phyloP scores from a whole-genome alignment of 2,888 invertebrate species.

The Melipona beecheii region DNA sequence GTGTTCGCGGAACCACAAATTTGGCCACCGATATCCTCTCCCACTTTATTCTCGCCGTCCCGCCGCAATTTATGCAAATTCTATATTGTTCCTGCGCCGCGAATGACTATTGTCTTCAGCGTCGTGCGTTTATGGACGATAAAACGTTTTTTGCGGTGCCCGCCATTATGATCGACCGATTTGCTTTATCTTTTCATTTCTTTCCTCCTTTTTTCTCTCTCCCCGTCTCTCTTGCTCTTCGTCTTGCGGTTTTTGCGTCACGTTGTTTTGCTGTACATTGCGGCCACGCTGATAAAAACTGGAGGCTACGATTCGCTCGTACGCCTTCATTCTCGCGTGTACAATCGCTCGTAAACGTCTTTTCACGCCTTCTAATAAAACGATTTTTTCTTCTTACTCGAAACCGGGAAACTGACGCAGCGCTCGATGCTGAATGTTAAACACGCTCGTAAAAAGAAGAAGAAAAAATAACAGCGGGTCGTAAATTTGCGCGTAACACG shows the following conservation, averaged over 20 bases:
- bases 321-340: background rate
- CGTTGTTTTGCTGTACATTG: no score
- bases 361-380: background rate
- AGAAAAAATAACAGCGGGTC: no score
- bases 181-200: background rate
- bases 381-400: no score
- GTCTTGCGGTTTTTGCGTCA: no score
- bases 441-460: no score
- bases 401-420: no score
- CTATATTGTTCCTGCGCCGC: background rate
- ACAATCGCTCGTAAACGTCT: background rate
- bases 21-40: constrained; percentile 9
- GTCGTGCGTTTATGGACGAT: background rate
- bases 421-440: no score
- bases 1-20: constrained; percentile 31
- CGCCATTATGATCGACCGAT: constrained; percentile 1
- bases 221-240: no score
- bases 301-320: no score
- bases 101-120: background rate
- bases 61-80: constrained; percentile 10
- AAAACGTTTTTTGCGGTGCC: background rate
- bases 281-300: no score
- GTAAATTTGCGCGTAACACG: no score
- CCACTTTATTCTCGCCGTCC: background rate
- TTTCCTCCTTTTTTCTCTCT: no score